Evolutionary conservation across 2,888 invertebrate species (phyloP).

Genomic region (Stenichneumon culpator): DNA sequence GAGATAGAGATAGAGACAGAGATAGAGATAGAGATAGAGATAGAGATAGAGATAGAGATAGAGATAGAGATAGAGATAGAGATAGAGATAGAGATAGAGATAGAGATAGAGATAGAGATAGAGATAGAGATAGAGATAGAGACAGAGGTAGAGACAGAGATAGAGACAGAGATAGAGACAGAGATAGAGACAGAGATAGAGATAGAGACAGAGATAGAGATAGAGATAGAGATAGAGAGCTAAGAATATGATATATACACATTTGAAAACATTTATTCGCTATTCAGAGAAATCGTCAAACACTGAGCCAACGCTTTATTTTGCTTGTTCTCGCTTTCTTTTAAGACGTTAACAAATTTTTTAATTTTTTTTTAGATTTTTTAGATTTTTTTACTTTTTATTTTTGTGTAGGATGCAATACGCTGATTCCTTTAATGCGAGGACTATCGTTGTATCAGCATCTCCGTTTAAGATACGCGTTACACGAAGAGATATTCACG

Average conservation of each 20-base stretch:
- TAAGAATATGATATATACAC: slow-evolving; percentile 11
- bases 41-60: background rate
- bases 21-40: no score
- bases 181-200: background rate
- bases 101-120: no score
- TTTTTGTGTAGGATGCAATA: slow-evolving; percentile 29
- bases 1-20: no score
- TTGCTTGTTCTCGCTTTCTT: slow-evolving; percentile 22
- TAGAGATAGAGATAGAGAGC: slow-evolving; percentile 7
- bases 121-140: no score
- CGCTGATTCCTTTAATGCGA: slow-evolving; percentile 37
- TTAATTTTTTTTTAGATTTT: background rate
- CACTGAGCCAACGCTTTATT: slow-evolving; percentile 42
- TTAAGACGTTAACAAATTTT: slow-evolving; percentile 43
- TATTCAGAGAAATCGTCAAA: slow-evolving; percentile 43
- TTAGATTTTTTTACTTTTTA: background rate
- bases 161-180: background rate
- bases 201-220: slow-evolving; percentile 12
- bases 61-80: background rate
- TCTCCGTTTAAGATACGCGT: slow-evolving; percentile 17
- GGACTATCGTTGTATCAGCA: slow-evolving; percentile 28
- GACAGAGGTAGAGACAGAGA: no score
- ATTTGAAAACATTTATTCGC: slow-evolving; percentile 60
- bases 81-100: no score
- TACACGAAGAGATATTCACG: slow-evolving; percentile 25